phyloP scores from a whole-genome alignment of 2,888 invertebrate genomes.

The Thera britannica region DNA sequence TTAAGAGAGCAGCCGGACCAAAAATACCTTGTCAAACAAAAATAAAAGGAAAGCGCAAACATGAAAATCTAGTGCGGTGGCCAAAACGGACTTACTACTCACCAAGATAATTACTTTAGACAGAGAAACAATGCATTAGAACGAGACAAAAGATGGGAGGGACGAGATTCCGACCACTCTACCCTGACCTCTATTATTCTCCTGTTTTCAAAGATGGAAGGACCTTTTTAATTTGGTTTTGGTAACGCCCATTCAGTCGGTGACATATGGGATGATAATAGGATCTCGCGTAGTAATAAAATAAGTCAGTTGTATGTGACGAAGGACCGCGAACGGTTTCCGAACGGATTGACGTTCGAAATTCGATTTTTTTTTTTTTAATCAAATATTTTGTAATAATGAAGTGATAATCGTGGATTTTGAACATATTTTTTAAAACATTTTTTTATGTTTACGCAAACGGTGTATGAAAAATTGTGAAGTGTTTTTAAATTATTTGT shows the following conservation, averaged over 20 bases:
- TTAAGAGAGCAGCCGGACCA: conserved; percentile 35
- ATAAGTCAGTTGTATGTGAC: conserved; percentile 75
- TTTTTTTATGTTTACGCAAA: not conserved
- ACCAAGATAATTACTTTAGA: conserved; percentile 39
- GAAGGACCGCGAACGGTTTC: conserved; percentile 37
- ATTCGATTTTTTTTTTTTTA: conserved; percentile 8
- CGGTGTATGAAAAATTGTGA: conserved; percentile 1
- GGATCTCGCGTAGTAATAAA: conserved; percentile 69
- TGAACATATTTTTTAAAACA: not conserved
- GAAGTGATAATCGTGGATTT: conserved; percentile 3
- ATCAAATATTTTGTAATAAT: not conserved
- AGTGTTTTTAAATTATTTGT: not conserved
- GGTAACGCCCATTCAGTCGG: conserved; percentile 71
- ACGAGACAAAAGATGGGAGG: conserved; percentile 33
- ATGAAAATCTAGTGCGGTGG: conserved; percentile 47
- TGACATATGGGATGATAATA: conserved; percentile 76
- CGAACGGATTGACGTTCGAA: conserved; percentile 29
- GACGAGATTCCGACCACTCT: conserved; percentile 40
- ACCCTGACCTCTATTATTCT: conserved; percentile 37
- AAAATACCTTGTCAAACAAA: conserved; percentile 47
- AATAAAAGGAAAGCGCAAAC: conserved; percentile 44
- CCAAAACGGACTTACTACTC: conserved; percentile 40
- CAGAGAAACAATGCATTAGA: conserved; percentile 37
- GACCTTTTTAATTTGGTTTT: conserved; percentile 48
- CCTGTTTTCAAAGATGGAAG: not conserved